A percentile compares a stretch with the other conserved stretches of the same genome.
These are phyloP conservation scores for Mormyrus iriodes DNA, from an alignment of 2,113 vertebrate genomes.

Conservation along the genomic window DNA sequence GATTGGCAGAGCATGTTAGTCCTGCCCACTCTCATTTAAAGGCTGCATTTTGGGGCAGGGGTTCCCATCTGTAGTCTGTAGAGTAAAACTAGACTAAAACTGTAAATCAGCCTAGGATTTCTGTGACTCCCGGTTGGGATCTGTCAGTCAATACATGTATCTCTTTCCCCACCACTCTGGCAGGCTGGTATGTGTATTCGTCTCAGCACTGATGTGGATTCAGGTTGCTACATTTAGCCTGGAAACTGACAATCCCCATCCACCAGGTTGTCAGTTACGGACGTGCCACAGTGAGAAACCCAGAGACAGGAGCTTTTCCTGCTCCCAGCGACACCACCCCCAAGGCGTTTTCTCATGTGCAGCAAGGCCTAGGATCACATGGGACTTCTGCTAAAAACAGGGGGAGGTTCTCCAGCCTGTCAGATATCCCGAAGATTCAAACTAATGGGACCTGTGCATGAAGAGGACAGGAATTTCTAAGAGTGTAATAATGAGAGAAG, in stretches of 20 bases:
- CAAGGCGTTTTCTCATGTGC: neutral
- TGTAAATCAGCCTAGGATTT: neutral
- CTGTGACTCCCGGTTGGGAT: neutral
- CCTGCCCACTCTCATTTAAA: neutral
- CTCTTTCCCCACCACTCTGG: neutral
- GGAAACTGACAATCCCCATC: neutral
- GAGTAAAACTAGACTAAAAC: neutral
- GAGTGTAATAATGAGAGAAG: neutral
- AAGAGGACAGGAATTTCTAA: neutral
- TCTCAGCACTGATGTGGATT: neutral
- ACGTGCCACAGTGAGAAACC: neutral
- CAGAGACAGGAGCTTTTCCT: neutral
- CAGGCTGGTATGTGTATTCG: neutral
- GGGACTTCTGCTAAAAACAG: neutral
- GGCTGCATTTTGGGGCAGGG: neutral
- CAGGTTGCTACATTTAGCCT: constrained; percentile 5
- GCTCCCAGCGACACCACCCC: neutral
- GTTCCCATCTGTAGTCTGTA: neutral
- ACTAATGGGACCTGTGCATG: neutral
- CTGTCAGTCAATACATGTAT: neutral
- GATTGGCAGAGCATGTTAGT: neutral
- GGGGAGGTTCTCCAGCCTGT: neutral
- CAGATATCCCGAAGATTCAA: neutral
- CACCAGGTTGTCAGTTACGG: neutral
- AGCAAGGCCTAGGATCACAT: neutral